These are phyloP conservation scores for Machimus rusticus DNA, from an alignment of 2,888 invertebrate genomes.

Conservation along the genomic window DNA sequence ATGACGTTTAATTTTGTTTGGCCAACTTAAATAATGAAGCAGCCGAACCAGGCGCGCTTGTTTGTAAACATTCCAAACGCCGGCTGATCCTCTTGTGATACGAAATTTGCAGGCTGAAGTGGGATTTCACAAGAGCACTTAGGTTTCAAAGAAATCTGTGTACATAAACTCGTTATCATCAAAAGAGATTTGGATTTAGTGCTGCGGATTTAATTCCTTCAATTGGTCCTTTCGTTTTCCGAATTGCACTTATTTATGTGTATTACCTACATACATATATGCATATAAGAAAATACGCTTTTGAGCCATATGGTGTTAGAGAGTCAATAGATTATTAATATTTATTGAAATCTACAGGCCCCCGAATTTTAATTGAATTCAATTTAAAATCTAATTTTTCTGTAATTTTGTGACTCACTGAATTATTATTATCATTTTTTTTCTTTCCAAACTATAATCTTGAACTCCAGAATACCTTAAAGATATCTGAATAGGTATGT, in stretches of 20 bases:
- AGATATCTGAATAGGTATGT: not conserved
- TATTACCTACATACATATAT: too few species aligned
- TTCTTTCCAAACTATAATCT: not conserved
- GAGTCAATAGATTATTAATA: too few species aligned
- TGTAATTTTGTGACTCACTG: too few species aligned
- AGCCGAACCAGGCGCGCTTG: not conserved
- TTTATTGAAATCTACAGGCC: too few species aligned
- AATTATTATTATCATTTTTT: too few species aligned
- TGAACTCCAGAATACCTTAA: not conserved
- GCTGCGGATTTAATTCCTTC: not conserved
- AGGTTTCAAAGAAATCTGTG: not conserved
- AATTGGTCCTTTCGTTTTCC: not conserved
- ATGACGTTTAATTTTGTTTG: conserved; percentile 4
- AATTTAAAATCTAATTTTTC: too few species aligned
- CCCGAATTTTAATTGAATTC: too few species aligned
- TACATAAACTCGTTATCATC: not conserved
- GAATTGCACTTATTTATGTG: not conserved
- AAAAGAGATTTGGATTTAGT: not conserved
- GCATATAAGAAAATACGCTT: not conserved
- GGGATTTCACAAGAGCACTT: not conserved
- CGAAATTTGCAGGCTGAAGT: not conserved
- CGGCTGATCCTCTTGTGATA: not conserved
- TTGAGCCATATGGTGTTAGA: too few species aligned
- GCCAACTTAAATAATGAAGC: not conserved
- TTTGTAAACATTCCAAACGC: conserved; percentile 11